Evolutionary conservation across 64 coral and sea anemone species (phyloP), one percentile per base, ranked within the genome.

Genomic region (Exaiptasia diaphana): DNA sequence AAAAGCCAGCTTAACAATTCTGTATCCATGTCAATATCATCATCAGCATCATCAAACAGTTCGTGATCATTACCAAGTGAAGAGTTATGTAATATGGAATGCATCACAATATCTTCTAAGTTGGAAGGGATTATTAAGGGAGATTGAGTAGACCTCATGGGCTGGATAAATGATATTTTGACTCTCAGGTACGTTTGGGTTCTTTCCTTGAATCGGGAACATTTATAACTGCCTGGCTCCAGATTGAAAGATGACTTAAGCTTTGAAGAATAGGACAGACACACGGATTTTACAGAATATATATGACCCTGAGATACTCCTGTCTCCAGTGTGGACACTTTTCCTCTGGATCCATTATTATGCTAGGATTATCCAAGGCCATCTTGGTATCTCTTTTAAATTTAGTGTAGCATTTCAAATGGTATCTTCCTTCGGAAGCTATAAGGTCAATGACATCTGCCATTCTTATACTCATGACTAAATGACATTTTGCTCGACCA

Each of bases 11-110:
- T 88, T 44, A 80, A 63, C 50, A 88, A 73, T 48, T 88, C 74
- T 69, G 85, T 44, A 88, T 88, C 74, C 25, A 88, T 13, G 71
- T 88, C 74, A 60, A 88, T 49, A 78, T 77, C 85, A 39, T 88
- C 85, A 11, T 22, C 64, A 70, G 46, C 61, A 57, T 79, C 62
- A 45, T 70, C 34, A 32, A 39, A 64, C 24, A 59, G 36, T 39
- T 56, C 23, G 17, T 79, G 38, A 57, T 78, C 74, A 38, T 74
- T 25, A 27, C 25, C 18, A 20, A 5, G 0, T 5, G 18, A 20
- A 21, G 52, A 3, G 52, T 55, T 55, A 18, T 55, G 52, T 23
- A 55, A 14, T 20, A 67, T 17, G 25, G 63, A 67, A 6, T 67
- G 4, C 27, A 38, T 26, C 25, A 34, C 63, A 67, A 26, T 67